A percentile compares a stretch with the other conserved stretches of the same genome.
These are phyloP conservation scores for Pachypeltis micranthus DNA, from an alignment of 1,140 invertebrate genomes.

Conservation along the genomic window DNA sequence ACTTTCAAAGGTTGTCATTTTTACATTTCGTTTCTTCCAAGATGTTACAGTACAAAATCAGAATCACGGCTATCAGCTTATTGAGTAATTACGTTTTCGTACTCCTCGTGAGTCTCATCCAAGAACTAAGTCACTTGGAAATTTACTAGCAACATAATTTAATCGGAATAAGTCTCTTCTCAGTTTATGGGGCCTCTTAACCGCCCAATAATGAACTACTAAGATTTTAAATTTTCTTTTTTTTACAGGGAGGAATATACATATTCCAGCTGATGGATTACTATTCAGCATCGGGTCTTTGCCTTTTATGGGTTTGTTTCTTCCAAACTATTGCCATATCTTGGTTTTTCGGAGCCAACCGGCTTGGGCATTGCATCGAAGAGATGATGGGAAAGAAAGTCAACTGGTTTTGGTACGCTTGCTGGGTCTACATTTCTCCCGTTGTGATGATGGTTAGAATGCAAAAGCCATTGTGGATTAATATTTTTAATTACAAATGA, in stretches of 20 bases:
- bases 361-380: slow-evolving; percentile 50
- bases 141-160: no score
- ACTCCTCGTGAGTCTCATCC: no score
- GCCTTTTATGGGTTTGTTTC: slow-evolving; percentile 53
- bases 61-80: no score
- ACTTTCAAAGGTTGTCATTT: no score
- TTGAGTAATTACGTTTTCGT: no score
- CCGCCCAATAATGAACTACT: not conserved
- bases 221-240: slow-evolving; percentile 17
- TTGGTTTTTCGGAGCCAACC: slow-evolving; percentile 50
- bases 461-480: no score
- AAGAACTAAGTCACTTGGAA: no score
- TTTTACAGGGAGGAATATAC: slow-evolving; percentile 52
- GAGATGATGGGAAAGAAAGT: slow-evolving; percentile 51
- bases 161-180: no score
- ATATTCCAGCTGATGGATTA: slow-evolving; percentile 61
- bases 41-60: no score
- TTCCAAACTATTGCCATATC: slow-evolving; percentile 53
- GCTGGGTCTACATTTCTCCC: slow-evolving; percentile 50
- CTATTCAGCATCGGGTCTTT: slow-evolving; percentile 56
- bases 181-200: no score
- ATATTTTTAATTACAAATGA: not conserved
- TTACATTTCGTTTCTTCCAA: no score
- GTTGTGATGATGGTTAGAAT: slow-evolving; percentile 47
- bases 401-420: slow-evolving; percentile 47